Conservation (phyloP, 2,113 vertebrate genomes). For the Dipodomys merriami region DNA sequence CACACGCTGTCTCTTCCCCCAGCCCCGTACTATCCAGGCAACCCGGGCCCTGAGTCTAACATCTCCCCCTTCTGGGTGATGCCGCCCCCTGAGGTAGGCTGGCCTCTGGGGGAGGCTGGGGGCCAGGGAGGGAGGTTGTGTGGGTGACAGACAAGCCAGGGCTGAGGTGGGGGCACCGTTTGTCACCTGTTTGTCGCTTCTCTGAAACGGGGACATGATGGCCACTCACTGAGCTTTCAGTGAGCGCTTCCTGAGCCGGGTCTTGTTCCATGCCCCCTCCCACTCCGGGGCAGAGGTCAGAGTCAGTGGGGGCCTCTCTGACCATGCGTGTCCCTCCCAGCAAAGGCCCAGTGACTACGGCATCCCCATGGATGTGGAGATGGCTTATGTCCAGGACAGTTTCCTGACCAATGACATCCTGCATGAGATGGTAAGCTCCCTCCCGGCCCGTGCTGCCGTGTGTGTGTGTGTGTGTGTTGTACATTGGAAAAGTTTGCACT, state of each 20-base stretch:
- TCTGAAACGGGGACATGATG: background rate
- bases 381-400: constrained; percentile 94
- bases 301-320: background rate
- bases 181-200: background rate
- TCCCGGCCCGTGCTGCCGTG: too few species aligned
- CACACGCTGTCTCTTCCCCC: background rate
- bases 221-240: rapidly evolving
- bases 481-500: too few species aligned
- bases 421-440: constrained; percentile 94
- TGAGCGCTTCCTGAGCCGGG: background rate
- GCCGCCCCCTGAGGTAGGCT: constrained; percentile 93
- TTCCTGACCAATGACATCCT: constrained; percentile 96
- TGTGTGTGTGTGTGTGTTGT: too few species aligned
- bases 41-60: constrained; percentile 93
- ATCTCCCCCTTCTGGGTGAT: constrained; percentile 98
- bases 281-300: background rate
- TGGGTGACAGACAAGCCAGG: too few species aligned
- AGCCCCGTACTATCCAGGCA: constrained; percentile 96
- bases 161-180: background rate
- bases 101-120: background rate
- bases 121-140: rapidly evolving
- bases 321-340: constrained; percentile 77
- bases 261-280: background rate
- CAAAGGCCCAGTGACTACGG: constrained; percentile 97
- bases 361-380: constrained; percentile 97